Evolutionary conservation across 2,797 vertebrate genomes (phyloP).

Genomic region (Mormyrops attenuatus): DNA sequence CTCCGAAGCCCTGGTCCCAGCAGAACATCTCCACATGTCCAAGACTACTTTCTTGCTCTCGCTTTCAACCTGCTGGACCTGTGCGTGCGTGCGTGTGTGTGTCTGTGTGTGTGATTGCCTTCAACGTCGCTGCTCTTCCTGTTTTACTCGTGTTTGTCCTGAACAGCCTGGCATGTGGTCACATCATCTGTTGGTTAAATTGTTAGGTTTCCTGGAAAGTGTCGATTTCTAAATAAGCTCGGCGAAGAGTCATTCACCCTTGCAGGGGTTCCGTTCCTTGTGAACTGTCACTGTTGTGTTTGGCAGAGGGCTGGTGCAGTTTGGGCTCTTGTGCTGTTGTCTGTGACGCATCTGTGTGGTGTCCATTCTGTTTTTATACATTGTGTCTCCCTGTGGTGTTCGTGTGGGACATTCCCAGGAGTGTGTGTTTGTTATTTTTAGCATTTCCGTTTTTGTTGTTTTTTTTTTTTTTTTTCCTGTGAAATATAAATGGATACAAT

Average conservation of each 20-base stretch:
- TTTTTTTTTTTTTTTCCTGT: neutral
- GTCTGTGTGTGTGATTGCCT: neutral
- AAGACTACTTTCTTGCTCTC: neutral
- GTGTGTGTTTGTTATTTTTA: neutral
- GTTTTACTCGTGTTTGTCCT: neutral
- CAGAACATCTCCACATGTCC: neutral
- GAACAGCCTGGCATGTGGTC: neutral
- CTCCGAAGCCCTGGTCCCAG: neutral
- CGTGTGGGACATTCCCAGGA: neutral
- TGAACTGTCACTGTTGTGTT: neutral
- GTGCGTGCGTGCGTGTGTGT: neutral
- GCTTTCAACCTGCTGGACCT: neutral
- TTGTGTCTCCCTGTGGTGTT: neutral
- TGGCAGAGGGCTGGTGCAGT: neutral
- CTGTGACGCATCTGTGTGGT: neutral
- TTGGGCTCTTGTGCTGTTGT: neutral
- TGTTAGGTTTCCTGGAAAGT: neutral
- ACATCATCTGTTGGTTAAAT: neutral
- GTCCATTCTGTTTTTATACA: neutral
- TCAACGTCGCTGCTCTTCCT: neutral
- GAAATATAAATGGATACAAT: slow-evolving; percentile 9
- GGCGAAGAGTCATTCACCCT: neutral
- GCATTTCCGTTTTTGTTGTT: neutral
- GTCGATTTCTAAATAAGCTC: neutral
- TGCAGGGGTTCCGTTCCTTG: neutral